Percentiles rank a stretch among this genome's conserved stretches.
Conservation (phyloP, 2,113 vertebrate genomes). For the Proterorhinus semilunaris region DNA sequence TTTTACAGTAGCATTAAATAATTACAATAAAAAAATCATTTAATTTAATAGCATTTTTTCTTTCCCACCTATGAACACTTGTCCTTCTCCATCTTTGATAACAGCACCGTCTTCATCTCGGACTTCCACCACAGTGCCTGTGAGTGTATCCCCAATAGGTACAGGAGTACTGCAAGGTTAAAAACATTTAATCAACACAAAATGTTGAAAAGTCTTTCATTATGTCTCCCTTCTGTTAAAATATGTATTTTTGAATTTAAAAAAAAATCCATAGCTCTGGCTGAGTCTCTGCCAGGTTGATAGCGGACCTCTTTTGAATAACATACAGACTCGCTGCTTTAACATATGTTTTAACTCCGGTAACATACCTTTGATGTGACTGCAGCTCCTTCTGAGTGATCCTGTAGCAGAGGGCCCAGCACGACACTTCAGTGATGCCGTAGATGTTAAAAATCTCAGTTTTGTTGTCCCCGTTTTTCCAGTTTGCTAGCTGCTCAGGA, state of each 20-base stretch:
- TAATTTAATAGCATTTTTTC: background rate
- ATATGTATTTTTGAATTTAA: too few species aligned
- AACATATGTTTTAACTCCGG: background rate
- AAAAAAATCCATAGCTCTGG: too few species aligned
- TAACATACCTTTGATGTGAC: constrained; percentile 48
- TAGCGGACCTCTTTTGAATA: too few species aligned
- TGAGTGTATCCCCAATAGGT: constrained; percentile 83
- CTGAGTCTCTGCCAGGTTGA: too few species aligned
- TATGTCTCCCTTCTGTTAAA: too few species aligned
- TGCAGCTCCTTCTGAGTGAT: constrained; percentile 78
- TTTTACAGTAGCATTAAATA: too few species aligned
- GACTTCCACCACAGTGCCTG: constrained; percentile 87
- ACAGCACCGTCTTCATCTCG: constrained; percentile 74
- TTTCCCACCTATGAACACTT: constrained; percentile 88
- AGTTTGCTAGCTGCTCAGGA: constrained; percentile 77
- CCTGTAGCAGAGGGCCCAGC: constrained; percentile 88
- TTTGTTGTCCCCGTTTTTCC: constrained; percentile 85
- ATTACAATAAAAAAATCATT: too few species aligned
- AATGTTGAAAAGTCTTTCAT: background rate
- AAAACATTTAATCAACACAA: background rate
- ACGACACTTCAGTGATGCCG: constrained; percentile 95
- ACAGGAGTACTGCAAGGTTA: constrained; percentile 72
- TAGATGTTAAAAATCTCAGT: constrained; percentile 92
- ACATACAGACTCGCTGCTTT: too few species aligned
- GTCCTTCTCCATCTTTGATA: constrained; percentile 87